These are phyloP conservation scores for Enoplosus armatus DNA, from an alignment of 2,797 vertebrate genomes.

Conservation along the genomic window DNA sequence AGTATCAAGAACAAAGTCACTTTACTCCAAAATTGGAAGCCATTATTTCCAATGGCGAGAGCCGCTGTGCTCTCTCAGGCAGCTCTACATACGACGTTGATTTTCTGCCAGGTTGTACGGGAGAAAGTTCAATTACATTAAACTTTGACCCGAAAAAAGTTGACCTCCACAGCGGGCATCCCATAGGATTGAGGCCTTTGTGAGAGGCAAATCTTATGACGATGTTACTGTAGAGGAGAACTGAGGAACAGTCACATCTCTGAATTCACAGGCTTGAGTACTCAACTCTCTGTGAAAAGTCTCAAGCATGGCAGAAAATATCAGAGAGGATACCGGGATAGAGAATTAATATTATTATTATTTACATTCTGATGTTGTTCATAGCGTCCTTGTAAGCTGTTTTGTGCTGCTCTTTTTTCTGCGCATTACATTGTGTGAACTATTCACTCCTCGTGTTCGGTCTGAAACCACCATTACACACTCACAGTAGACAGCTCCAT, in stretches of 20 bases:
- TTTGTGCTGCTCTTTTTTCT: too few relatives aligned
- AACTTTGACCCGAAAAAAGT: background rate
- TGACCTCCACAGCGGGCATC: background rate
- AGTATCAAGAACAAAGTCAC: background rate
- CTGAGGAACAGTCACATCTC: background rate
- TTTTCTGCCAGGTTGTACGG: slow-evolving; percentile 12
- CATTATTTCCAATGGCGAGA: background rate
- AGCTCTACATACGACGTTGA: background rate
- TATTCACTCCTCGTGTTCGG: too few relatives aligned
- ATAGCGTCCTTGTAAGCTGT: too few relatives aligned
- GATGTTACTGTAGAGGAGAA: background rate
- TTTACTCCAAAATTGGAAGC: background rate
- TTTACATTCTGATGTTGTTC: too few relatives aligned
- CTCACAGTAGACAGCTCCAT: too few relatives aligned
- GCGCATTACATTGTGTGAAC: too few relatives aligned
- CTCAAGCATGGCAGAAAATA: too few relatives aligned
- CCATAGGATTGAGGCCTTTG: background rate
- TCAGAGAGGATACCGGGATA: too few relatives aligned
- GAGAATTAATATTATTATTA: too few relatives aligned
- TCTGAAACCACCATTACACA: too few relatives aligned
- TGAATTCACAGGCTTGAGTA: background rate
- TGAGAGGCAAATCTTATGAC: background rate
- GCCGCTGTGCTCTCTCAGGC: background rate
- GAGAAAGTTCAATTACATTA: background rate
- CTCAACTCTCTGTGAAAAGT: background rate